phyloP scores from a whole-genome alignment of 2,888 invertebrate species.

The Leucophenga maculata region DNA sequence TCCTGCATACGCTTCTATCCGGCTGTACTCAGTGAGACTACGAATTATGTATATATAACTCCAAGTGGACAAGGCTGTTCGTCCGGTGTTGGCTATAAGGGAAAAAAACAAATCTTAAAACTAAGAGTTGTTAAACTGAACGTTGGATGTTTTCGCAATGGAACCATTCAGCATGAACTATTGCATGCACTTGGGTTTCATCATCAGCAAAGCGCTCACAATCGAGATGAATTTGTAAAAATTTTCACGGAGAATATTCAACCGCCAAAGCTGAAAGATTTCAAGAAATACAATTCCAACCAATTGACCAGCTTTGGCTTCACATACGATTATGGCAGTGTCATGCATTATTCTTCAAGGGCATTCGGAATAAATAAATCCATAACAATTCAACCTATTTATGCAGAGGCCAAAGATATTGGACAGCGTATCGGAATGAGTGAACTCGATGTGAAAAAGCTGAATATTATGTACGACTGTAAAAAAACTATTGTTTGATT shows the following conservation, averaged over 20 bases:
- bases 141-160: slow-evolving; percentile 61
- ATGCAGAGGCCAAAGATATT: too few species aligned
- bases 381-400: too few species aligned
- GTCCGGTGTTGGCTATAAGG: slow-evolving; percentile 81
- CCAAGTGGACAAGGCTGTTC: slow-evolving; percentile 77
- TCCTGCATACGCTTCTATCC: slow-evolving; percentile 83
- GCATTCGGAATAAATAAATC: too few species aligned
- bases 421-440: too few species aligned
- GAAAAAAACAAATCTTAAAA: slow-evolving; percentile 63
- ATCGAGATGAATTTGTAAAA: slow-evolving; percentile 78
- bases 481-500: too few species aligned
- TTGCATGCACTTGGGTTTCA: slow-evolving; percentile 84
- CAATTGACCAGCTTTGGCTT: slow-evolving; percentile 77
- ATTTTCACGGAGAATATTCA: slow-evolving; percentile 72
- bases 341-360: too few species aligned
- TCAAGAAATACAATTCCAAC: slow-evolving; percentile 75
- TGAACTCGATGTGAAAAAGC: too few species aligned
- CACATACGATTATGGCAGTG: slow-evolving; percentile 82
- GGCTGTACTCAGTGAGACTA: slow-evolving; percentile 58
- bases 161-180: slow-evolving; percentile 82
- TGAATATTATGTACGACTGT: too few species aligned
- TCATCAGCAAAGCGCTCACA: slow-evolving; percentile 84
- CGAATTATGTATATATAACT: slow-evolving; percentile 37
- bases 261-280: too few species aligned
- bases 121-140: slow-evolving; percentile 47